Conservation (phyloP, 2,888 invertebrate genomes). For the Synanthedon vespiformis region DNA sequence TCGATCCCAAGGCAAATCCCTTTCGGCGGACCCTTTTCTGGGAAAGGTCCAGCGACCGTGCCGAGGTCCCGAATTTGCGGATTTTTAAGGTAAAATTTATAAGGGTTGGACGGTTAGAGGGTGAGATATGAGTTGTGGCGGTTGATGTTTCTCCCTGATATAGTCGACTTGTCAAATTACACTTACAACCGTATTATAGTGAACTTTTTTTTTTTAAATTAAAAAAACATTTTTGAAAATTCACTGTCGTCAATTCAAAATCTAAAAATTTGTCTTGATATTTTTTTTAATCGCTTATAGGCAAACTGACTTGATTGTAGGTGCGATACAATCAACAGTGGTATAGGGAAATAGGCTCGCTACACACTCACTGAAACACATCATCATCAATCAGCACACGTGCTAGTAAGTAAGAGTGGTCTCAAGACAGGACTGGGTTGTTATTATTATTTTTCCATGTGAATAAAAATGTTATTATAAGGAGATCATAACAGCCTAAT, state of each 20-base stretch:
- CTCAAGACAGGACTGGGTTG: too few species aligned
- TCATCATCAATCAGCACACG: too few species aligned
- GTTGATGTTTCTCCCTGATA: constrained; percentile 11
- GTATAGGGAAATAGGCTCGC: too few species aligned
- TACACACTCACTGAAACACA: too few species aligned
- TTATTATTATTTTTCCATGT: too few species aligned
- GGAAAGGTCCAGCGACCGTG: constrained; percentile 59
- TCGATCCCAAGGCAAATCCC: constrained; percentile 67
- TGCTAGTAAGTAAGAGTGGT: too few species aligned
- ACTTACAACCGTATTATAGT: background rate
- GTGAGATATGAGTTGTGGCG: constrained; percentile 14
- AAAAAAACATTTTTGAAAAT: too few species aligned
- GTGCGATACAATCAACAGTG: too few species aligned
- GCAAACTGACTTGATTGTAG: too few species aligned
- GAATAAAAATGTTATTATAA: constrained; percentile 13
- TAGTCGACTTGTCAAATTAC: background rate
- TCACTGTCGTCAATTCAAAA: too few species aligned
- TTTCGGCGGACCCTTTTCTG: constrained; percentile 62
- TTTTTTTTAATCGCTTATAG: too few species aligned
- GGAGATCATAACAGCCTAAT: constrained; percentile 48
- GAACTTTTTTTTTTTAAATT: background rate
- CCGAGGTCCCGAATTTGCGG: constrained; percentile 64
- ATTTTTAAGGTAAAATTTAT: constrained; percentile 71
- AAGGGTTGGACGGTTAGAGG: constrained; percentile 31
- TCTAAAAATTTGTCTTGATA: too few species aligned